Conservation (phyloP, 2,797 vertebrate genomes). For the Paedocypris micromegethes region DNA sequence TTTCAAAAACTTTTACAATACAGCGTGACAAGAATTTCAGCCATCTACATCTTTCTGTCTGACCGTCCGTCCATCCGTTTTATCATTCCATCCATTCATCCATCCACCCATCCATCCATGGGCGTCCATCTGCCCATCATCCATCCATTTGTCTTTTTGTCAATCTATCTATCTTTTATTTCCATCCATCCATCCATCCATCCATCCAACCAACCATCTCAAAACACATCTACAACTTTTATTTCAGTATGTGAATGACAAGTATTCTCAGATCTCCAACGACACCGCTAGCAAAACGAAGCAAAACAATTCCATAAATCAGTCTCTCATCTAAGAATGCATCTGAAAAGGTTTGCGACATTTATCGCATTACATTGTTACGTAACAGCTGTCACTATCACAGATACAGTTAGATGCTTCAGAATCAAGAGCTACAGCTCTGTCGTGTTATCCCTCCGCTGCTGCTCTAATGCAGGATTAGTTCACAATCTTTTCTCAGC, state of each 20-base stretch:
- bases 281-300: background rate
- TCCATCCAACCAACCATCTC: too few relatives aligned
- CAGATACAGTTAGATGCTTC: conserved; percentile 27
- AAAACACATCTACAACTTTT: background rate
- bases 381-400: conserved; percentile 25
- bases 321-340: conserved; percentile 19
- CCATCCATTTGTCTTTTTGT: too few relatives aligned
- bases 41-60: too few relatives aligned
- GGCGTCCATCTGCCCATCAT: too few relatives aligned
- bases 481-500: background rate
- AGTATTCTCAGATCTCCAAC: background rate
- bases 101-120: too few relatives aligned
- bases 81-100: too few relatives aligned
- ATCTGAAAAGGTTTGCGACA: conserved; percentile 26
- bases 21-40: too few relatives aligned
- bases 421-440: conserved; percentile 24
- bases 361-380: conserved; percentile 17
- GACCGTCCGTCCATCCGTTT: too few relatives aligned
- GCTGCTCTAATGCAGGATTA: conserved; percentile 2
- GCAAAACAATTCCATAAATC: conserved; percentile 3
- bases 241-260: too few relatives aligned
- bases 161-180: too few relatives aligned
- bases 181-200: too few relatives aligned
- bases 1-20: too few relatives aligned
- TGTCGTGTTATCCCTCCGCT: conserved; percentile 1